These are phyloP conservation scores for Pseudomyrmex flavicornis DNA, from an alignment of 1,140 invertebrate genomes.

Conservation along the genomic window DNA sequence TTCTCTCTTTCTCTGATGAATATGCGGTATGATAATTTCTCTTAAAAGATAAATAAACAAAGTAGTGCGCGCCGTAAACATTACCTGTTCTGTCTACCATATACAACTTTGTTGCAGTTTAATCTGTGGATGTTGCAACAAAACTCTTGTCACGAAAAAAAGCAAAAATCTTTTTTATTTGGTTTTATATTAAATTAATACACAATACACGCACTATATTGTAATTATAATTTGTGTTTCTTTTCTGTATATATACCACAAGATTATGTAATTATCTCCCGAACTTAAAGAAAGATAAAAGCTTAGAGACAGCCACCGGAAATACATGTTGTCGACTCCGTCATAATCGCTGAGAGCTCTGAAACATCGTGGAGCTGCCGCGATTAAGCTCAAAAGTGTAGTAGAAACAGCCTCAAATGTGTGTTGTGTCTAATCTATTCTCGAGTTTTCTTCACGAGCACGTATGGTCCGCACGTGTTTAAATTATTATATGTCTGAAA, in stretches of 20 bases:
- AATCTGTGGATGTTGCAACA: not conserved
- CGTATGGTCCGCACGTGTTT: conserved; percentile 82
- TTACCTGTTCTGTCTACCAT: too few species aligned
- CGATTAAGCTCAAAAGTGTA: conserved; percentile 58
- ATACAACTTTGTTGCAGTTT: too few species aligned
- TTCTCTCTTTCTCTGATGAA: not conserved
- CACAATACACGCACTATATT: too few species aligned
- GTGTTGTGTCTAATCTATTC: conserved; percentile 73
- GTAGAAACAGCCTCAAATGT: conserved; percentile 66
- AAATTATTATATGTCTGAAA: conserved; percentile 82
- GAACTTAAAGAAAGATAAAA: not conserved
- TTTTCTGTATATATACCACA: not conserved
- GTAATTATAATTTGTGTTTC: not conserved
- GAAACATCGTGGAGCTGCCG: conserved; percentile 38
- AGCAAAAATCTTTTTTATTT: too few species aligned
- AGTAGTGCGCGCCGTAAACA: too few species aligned
- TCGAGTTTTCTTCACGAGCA: conserved; percentile 59
- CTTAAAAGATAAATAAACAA: conserved; percentile 14
- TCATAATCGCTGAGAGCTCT: conserved; percentile 31
- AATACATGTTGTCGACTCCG: conserved; percentile 21
- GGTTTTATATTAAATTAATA: not conserved
- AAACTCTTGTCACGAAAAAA: not conserved
- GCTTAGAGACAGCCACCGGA: conserved; percentile 13
- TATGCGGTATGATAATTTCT: conserved; percentile 1
- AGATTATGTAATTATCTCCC: not conserved